Evolutionary conservation across 2,797 vertebrate genomes (phyloP).

Genomic region (Discoglossus pictus): DNA sequence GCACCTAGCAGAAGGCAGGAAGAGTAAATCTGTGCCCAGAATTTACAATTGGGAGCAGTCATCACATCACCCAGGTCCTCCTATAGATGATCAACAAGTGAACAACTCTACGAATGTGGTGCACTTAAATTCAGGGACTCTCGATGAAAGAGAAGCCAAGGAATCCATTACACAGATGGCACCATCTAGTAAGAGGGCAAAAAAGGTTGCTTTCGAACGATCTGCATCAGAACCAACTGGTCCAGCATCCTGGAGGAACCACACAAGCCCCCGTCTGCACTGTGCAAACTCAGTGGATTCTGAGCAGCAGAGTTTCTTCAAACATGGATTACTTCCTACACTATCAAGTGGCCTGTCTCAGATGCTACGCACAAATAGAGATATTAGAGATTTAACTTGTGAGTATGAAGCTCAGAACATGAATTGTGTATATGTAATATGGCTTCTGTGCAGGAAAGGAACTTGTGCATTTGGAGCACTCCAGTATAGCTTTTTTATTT

Average conservation of each 20-base stretch:
- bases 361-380: conserved; percentile 57
- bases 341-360: conserved; percentile 68
- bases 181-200: not conserved
- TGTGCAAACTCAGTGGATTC: conserved; percentile 41
- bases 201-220: conserved; percentile 63
- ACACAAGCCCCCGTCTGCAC: conserved; percentile 46
- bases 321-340: conserved; percentile 67
- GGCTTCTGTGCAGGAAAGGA: no score
- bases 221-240: conserved; percentile 68
- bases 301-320: conserved; percentile 61
- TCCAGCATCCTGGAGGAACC: conserved; percentile 24
- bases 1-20: conserved; percentile 21
- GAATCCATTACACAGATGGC: no score
- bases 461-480: no score
- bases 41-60: conserved; percentile 56
- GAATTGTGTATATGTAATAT: not conserved
- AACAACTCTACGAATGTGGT: conserved; percentile 2
- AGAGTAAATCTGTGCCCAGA: conserved; percentile 54
- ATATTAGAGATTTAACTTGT: conserved; percentile 17
- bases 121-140: not conserved
- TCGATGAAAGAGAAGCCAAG: no score
- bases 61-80: not conserved
- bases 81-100: conserved; percentile 3
- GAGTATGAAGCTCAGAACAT: conserved; percentile 27
- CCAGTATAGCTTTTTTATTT: no score